Percentiles rank a stretch among this genome's conserved stretches.
Conservation (phyloP, 2,888 invertebrate genomes). For the Heliconius aoede region DNA sequence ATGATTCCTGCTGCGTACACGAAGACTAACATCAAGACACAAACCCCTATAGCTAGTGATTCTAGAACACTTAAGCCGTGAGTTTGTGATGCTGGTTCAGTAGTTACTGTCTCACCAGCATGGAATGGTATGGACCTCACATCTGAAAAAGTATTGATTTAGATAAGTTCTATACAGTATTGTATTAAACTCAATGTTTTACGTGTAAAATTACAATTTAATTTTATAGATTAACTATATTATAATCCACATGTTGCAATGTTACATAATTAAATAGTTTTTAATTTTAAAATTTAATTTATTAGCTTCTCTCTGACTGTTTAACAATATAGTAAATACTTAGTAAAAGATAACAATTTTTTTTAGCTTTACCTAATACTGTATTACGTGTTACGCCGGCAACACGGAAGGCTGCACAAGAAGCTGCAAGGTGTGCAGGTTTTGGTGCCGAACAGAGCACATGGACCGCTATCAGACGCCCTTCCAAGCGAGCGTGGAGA, state of each 20-base stretch:
- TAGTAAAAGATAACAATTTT: too few species aligned
- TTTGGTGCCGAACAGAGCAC: slow-evolving; percentile 89
- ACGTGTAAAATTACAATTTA: background rate
- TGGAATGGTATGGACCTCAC: slow-evolving; percentile 91
- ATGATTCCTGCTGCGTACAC: slow-evolving; percentile 93
- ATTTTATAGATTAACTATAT: too few species aligned
- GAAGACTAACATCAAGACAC: slow-evolving; percentile 89
- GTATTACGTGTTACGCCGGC: slow-evolving; percentile 88
- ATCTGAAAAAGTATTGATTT: slow-evolving; percentile 74
- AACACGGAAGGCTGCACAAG: slow-evolving; percentile 92
- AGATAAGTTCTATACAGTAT: background rate
- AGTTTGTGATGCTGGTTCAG: slow-evolving; percentile 78
- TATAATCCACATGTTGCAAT: too few species aligned
- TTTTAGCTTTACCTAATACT: slow-evolving; percentile 69
- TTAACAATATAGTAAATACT: too few species aligned
- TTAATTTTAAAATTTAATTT: too few species aligned
- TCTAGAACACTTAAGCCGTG: slow-evolving; percentile 89
- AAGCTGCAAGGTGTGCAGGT: slow-evolving; percentile 86
- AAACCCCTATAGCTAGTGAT: slow-evolving; percentile 91
- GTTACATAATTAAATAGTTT: too few species aligned
- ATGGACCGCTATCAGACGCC: slow-evolving; percentile 90
- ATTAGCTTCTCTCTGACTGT: too few species aligned
- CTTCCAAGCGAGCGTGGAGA: slow-evolving; percentile 89
- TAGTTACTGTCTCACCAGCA: slow-evolving; percentile 82
- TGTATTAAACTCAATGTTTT: background rate